Percentiles rank a stretch among this genome's conserved stretches.
These are phyloP conservation scores for Kryptopterus vitreolus DNA, from an alignment of 2,797 vertebrate species.

Conservation along the genomic window DNA sequence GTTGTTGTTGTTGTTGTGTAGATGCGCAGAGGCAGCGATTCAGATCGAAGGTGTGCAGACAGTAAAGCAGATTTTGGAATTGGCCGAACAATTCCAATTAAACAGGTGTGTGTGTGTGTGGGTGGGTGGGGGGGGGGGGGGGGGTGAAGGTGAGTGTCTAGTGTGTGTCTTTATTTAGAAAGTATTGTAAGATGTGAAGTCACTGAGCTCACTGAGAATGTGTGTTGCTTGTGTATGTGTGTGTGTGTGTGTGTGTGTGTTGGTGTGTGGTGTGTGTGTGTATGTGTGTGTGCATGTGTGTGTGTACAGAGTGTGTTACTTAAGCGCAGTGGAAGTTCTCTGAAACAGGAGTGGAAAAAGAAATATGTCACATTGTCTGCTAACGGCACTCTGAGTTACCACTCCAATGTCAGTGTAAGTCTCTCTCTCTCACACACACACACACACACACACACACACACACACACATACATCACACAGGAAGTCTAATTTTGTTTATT, in stretches of 20 bases:
- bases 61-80: slow-evolving; percentile 83
- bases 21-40: slow-evolving; percentile 91
- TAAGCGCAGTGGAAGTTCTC: slow-evolving; percentile 92
- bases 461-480: too few relatives aligned
- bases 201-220: too few relatives aligned
- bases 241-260: slow-evolving; percentile 9
- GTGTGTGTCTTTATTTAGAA: too few relatives aligned
- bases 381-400: slow-evolving; percentile 88
- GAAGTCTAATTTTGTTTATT: too few relatives aligned
- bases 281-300: neutral
- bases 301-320: slow-evolving; percentile 83
- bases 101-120: slow-evolving; percentile 74
- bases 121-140: neutral
- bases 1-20: slow-evolving; percentile 52
- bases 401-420: slow-evolving; percentile 91
- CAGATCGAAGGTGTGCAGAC: slow-evolving; percentile 87
- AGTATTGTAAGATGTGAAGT: too few relatives aligned
- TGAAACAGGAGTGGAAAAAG: slow-evolving; percentile 99
- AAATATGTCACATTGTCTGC: slow-evolving; percentile 92
- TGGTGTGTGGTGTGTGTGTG: neutral
- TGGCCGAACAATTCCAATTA: slow-evolving; percentile 88
- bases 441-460: too few relatives aligned
- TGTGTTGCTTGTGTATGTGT: neutral
- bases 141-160: neutral
- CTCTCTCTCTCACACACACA: neutral